Evolutionary conservation across 2,113 vertebrate genomes (phyloP).

Genomic region (Gobio gobio): DNA sequence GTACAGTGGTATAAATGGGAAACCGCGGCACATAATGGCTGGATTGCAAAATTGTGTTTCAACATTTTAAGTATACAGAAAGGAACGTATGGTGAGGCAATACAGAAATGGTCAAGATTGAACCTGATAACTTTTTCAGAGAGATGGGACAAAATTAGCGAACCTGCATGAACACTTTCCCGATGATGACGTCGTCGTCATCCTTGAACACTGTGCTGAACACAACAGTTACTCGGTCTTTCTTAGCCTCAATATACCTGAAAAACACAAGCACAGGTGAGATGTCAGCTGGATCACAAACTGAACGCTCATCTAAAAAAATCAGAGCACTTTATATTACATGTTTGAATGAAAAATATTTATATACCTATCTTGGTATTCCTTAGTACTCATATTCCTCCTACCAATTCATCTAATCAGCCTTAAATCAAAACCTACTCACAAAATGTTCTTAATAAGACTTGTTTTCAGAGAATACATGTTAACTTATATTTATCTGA

Average conservation of each 20-base stretch:
- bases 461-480: no score
- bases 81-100: neutral
- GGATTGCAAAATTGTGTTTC: neutral
- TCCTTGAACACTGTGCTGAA: constrained; percentile 99
- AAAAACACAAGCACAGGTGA: neutral
- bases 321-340: no score
- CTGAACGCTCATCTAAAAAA: neutral
- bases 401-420: no score
- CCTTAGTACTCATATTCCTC: no score
- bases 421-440: no score
- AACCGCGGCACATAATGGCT: neutral
- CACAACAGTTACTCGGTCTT: constrained; percentile 96
- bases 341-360: no score
- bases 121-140: neutral
- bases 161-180: constrained; percentile 99
- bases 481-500: no score
- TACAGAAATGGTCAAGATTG: neutral
- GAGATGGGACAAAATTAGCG: neutral
- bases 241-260: constrained; percentile 98
- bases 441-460: no score
- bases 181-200: constrained; percentile 96
- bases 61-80: neutral
- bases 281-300: neutral
- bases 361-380: no score
- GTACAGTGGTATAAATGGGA: neutral